phyloP scores from a whole-genome alignment of 2,113 vertebrate species.

The Saimiri boliviensis region DNA sequence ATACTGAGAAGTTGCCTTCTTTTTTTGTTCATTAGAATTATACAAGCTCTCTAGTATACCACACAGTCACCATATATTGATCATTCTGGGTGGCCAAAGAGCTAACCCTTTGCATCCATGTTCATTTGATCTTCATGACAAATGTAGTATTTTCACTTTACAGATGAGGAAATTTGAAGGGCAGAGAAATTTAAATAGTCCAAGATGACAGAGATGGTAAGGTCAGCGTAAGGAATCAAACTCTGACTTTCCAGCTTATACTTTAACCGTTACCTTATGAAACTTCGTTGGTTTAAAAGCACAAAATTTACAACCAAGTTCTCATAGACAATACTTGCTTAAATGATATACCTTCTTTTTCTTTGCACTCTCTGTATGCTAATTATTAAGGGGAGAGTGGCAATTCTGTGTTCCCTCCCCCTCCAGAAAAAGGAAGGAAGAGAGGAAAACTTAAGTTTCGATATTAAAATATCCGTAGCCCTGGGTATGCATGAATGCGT shows the following conservation, averaged over 20 bases:
- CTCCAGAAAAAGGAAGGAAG: not conserved
- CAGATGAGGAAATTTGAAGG: not conserved
- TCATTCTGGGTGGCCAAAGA: fast-evolving
- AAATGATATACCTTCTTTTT: not conserved
- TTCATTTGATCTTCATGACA: not conserved
- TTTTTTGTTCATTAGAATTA: not conserved
- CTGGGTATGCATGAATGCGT: not conserved
- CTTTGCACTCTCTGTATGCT: not conserved
- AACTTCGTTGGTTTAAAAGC: not conserved
- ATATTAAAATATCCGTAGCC: not conserved
- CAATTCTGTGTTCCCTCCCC: not conserved
- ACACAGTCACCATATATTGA: not conserved
- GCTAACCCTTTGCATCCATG: not conserved
- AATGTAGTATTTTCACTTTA: not conserved
- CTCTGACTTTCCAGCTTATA: not conserved
- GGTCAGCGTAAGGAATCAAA: not conserved
- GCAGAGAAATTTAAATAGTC: not conserved
- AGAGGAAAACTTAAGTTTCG: not conserved
- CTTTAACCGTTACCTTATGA: not conserved
- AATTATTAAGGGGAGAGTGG: not conserved
- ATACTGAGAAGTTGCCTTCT: not conserved
- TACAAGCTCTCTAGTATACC: not conserved
- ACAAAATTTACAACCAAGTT: not conserved
- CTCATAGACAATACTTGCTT: not conserved
- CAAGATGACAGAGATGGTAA: too few species aligned